These are phyloP conservation scores for Hetaerina titia DNA, from an alignment of 2,888 invertebrate species.

Conservation along the genomic window DNA sequence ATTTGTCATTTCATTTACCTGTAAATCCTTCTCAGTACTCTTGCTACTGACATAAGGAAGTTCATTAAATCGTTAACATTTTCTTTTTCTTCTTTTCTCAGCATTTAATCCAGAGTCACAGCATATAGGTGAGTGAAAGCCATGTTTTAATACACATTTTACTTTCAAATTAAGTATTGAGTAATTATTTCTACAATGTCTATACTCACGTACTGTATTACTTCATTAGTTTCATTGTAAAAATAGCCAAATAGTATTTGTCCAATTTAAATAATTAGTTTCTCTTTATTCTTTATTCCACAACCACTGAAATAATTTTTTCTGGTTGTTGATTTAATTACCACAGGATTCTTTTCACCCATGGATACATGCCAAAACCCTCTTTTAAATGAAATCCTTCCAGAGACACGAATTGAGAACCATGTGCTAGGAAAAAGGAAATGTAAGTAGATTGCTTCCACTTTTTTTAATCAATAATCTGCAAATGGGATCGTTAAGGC, in stretches of 20 bases:
- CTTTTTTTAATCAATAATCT: neutral
- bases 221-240: no score
- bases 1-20: no score
- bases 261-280: no score
- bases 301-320: neutral
- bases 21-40: no score
- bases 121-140: slow-evolving; percentile 74
- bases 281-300: neutral
- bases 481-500: no score
- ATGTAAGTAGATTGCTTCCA: slow-evolving; percentile 80
- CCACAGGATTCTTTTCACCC: slow-evolving; percentile 85
- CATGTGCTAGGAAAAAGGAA: slow-evolving; percentile 85
- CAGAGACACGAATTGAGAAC: slow-evolving; percentile 74
- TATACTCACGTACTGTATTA: no score
- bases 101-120: slow-evolving; percentile 75
- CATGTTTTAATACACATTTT: neutral
- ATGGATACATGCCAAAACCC: slow-evolving; percentile 87
- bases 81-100: neutral
- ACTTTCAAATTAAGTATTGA: neutral
- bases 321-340: no score
- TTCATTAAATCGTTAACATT: neutral
- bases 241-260: no score
- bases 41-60: no score
- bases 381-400: slow-evolving; percentile 81
- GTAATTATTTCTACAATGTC: neutral